Evolutionary conservation across 2,888 invertebrate species (phyloP).

Genomic region (Seladonia tumulorum): DNA sequence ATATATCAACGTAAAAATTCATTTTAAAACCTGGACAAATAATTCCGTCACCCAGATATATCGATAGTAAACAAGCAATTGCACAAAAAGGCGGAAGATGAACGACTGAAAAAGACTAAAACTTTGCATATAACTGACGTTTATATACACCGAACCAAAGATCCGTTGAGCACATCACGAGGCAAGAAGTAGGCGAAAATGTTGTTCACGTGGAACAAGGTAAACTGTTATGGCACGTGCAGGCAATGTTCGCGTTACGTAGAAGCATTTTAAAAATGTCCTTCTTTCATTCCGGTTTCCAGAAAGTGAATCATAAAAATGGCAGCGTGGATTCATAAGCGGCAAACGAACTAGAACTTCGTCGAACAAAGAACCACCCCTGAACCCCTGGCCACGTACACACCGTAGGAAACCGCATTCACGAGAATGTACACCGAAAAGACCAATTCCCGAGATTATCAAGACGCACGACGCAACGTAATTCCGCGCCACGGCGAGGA

Average conservation of each 20-base stretch:
- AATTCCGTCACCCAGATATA: too few relatives aligned
- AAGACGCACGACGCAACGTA: background rate
- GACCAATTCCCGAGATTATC: constrained; percentile 1
- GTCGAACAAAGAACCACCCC: constrained; percentile 18
- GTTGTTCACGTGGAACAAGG: background rate
- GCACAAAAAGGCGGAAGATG: too few relatives aligned
- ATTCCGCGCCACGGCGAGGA: background rate
- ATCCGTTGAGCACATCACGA: too few relatives aligned
- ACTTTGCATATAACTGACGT: too few relatives aligned
- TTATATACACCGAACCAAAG: background rate
- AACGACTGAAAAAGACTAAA: too few relatives aligned
- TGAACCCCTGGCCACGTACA: background rate
- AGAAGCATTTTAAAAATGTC: background rate
- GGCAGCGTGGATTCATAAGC: background rate
- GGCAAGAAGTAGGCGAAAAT: background rate
- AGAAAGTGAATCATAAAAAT: background rate
- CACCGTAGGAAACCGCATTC: background rate
- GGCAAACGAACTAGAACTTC: background rate
- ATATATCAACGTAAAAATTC: too few relatives aligned
- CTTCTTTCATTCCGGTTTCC: background rate
- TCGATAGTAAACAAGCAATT: too few relatives aligned
- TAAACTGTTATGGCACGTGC: background rate
- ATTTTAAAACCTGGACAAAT: too few relatives aligned
- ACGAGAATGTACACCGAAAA: background rate
- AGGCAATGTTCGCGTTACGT: background rate